phyloP scores from a whole-genome alignment of 2,113 vertebrate species.

The Procavia capensis region DNA sequence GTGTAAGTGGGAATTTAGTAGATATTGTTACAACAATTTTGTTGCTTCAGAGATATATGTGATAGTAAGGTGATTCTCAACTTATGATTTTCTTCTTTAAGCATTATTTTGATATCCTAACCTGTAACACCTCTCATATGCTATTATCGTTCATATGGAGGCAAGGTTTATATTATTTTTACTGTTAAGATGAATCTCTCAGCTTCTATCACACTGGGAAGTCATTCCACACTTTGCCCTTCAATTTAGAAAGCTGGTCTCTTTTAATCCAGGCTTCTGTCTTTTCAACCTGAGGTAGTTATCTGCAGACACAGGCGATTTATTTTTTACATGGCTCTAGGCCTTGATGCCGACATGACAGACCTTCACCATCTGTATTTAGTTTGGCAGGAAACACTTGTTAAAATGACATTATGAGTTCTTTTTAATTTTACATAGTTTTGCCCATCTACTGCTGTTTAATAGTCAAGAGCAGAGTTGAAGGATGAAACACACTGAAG shows the following conservation, averaged over 20 bases:
- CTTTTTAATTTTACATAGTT: background rate
- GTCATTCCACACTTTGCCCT: background rate
- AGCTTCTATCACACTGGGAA: background rate
- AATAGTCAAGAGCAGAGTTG: background rate
- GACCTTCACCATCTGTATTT: background rate
- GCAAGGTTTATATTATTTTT: background rate
- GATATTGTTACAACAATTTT: background rate
- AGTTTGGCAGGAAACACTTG: constrained; percentile 2
- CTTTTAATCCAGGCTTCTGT: background rate
- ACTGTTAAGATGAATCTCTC: background rate
- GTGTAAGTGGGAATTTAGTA: background rate
- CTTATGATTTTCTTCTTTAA: background rate
- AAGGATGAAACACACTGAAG: background rate
- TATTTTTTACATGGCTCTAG: background rate
- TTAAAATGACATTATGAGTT: background rate
- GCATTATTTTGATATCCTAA: background rate
- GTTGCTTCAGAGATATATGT: background rate
- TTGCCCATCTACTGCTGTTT: background rate
- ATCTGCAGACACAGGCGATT: background rate
- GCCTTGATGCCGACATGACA: background rate
- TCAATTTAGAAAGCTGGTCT: background rate
- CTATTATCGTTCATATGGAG: background rate
- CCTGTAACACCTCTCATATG: background rate
- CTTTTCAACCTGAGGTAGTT: background rate
- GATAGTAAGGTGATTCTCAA: background rate